Evolutionary conservation across 1,140 invertebrate species (phyloP).

Genomic region (Zaprionus kolodkinae): DNA sequence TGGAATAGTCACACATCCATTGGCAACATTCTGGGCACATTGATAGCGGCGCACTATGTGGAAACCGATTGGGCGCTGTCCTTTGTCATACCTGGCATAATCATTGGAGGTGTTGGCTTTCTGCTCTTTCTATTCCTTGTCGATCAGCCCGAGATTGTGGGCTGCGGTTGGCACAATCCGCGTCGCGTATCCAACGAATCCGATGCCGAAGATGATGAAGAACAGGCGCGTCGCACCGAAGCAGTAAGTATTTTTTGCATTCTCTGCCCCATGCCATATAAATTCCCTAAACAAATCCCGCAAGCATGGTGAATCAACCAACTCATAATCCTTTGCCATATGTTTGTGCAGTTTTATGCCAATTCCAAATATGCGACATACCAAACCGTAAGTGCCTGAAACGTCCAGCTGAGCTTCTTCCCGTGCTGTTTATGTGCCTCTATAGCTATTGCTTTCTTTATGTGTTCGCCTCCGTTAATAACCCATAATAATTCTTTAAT

Average conservation of each 20-base stretch:
- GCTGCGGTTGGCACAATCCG: slow-evolving; percentile 83
- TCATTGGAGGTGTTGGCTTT: slow-evolving; percentile 91
- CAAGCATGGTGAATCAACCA: background rate
- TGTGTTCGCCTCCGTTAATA: background rate
- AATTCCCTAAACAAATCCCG: background rate
- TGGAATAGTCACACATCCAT: slow-evolving; percentile 99
- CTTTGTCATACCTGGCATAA: slow-evolving; percentile 95
- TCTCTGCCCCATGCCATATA: background rate
- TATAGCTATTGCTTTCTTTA: slow-evolving; percentile 7
- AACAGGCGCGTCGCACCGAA: slow-evolving; percentile 50
- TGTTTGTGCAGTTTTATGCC: slow-evolving; percentile 44
- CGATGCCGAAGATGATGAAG: slow-evolving; percentile 64
- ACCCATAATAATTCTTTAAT: background rate
- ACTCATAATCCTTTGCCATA: slow-evolving; percentile 34
- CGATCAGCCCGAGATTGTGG: slow-evolving; percentile 91
- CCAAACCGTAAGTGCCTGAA: slow-evolving; percentile 63
- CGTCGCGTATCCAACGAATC: slow-evolving; percentile 68
- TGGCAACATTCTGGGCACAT: slow-evolving; percentile 95
- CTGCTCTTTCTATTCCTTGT: slow-evolving; percentile 94
- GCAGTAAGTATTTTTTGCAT: slow-evolving; percentile 61
- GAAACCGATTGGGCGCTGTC: slow-evolving; percentile 95
- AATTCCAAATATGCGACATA: slow-evolving; percentile 34
- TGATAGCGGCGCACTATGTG: slow-evolving; percentile 94
- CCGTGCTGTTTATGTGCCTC: slow-evolving; percentile 16
- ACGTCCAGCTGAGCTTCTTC: slow-evolving; percentile 7